These are phyloP conservation scores for Ptilodon capucinus DNA, from an alignment of 2,888 invertebrate genomes.

Conservation along the genomic window DNA sequence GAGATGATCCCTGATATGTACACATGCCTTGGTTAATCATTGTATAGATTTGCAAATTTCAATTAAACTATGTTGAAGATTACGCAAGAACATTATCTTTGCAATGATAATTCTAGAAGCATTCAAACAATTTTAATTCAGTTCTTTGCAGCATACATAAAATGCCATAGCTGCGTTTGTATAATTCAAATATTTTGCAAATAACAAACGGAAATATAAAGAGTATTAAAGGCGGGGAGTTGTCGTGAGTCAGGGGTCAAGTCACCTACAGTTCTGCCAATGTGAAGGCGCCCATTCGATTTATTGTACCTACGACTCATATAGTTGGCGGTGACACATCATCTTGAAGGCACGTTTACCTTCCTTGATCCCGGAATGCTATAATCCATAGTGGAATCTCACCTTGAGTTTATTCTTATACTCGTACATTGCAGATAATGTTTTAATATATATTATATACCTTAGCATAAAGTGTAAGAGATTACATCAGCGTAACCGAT, in stretches of 20 bases:
- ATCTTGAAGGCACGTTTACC: conserved; percentile 40
- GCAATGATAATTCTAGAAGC: neutral
- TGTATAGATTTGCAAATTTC: conserved; percentile 4
- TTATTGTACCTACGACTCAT: conserved; percentile 18
- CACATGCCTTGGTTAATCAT: conserved; percentile 7
- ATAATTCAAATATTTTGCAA: neutral
- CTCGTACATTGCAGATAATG: conserved; percentile 24
- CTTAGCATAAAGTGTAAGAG: neutral
- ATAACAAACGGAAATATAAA: conserved; percentile 18
- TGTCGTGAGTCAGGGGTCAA: conserved; percentile 24
- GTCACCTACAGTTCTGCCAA: conserved; percentile 14
- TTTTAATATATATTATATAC: neutral
- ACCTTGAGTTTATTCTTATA: conserved; percentile 38
- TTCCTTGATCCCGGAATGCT: conserved; percentile 45
- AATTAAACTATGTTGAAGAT: too few species aligned
- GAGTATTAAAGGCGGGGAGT: conserved; percentile 2
- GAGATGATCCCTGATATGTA: conserved; percentile 5
- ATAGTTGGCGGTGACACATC: conserved; percentile 39
- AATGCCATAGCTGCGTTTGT: neutral
- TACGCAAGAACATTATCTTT: neutral
- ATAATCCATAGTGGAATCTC: conserved; percentile 23
- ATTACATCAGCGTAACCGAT: neutral
- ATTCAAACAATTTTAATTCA: neutral
- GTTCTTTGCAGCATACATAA: neutral
- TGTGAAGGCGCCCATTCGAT: conserved; percentile 26